Evolutionary conservation across 2,113 vertebrate genomes (phyloP), one percentile per base, ranked within the genome.

Genomic region (Brienomyrus longianalis): DNA sequence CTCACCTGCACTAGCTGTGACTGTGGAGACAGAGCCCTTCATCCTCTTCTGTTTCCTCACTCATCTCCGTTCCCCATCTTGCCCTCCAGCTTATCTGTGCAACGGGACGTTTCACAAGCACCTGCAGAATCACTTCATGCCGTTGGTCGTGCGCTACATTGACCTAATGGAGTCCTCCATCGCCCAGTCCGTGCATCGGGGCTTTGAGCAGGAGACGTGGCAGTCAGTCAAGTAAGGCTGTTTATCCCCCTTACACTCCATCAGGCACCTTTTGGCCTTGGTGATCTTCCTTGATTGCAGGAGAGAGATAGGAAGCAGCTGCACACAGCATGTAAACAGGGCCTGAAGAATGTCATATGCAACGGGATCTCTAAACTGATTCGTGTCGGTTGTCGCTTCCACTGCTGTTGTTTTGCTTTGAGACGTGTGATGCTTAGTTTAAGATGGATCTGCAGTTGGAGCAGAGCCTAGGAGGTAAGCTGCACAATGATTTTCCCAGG

Each of bases 81-180:
- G 35, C 47, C 47, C 31, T 93, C 90, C 97, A 99, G 98, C 95
- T 91, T 95, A 98, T 93, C 94, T 99, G 92, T 98, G 97, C 95
- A 98, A 99, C 89, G 98, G 98, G 45, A 95, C 95, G 19, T 99
- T 99, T 96, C 98, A 99, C 94, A 98, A 98, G 92, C 98, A 98
- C 93, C 96, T 99, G 94, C 98, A 99, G 95, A 97, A 98, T 89
- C 94, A 97, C 92, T 99, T 97, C 94, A 95, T 98, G 89, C 98
- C 98, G 13, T 95, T 98, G 95, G 98, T 99, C 47, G 94, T 99
- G 87, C 98, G 98, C 93, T 99, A 99, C 95, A 97, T 99, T 3
- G 98, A 99, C 94, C 97, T 99, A 91, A 99, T 99, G 98, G 98
- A 99, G 94, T 99, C 98, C 0, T 98, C 98, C 91, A 98, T 99